Evolutionary conservation across 2,888 invertebrate species (phyloP), one percentile per base, ranked within the genome.

Genomic region (Rhorus exstirpatorius): DNA sequence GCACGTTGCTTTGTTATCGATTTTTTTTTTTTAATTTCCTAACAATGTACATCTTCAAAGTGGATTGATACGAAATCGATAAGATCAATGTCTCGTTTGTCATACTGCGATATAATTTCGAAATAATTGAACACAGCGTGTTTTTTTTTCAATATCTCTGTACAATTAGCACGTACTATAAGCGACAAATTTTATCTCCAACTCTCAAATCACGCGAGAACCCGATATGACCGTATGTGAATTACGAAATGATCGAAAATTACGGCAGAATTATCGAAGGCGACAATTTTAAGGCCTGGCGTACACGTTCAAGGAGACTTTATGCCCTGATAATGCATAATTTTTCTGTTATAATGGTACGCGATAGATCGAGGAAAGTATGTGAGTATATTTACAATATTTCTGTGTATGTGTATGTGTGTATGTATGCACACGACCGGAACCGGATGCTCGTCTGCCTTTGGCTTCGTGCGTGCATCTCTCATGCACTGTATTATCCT

Each of bases 381-480:
- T n/a, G n/a, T n/a, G n/a, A n/a, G n/a, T n/a, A n/a, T n/a, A n/a
- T n/a, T n/a, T n/a, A n/a, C n/a, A n/a, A 35, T 44, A 44, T n/a
- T 3, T 44, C 4, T 44, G 10, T 31, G 31, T 31, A 6, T 14
- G 38, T 46, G 26, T 14, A 14, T 8, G 26, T 46, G 21, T 63
- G 14, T 46, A 24, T 58, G 58, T 71, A 55, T 38, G 53, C 24
- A 38, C 55, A 63, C 44, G 70, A 75, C 80, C 80, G 80, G 80
- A 80, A 80, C 75, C 80, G 80, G 74, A 83, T 83, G 87, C 86
- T 80, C 79, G 84, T 86, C 87, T 76, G 85, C 86, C 85, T 88
- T 86, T 85, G 61, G 46, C 38, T 8, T 53, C 55, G 60, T 38
- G 19, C 4, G 14, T 35, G 7, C 10, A 41, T 24, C 41, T 58